Percentiles rank a stretch among this genome's conserved stretches.
These are phyloP conservation scores for Pseudomugil tenellus DNA, from an alignment of 2,797 vertebrate genomes.

Conservation along the genomic window DNA sequence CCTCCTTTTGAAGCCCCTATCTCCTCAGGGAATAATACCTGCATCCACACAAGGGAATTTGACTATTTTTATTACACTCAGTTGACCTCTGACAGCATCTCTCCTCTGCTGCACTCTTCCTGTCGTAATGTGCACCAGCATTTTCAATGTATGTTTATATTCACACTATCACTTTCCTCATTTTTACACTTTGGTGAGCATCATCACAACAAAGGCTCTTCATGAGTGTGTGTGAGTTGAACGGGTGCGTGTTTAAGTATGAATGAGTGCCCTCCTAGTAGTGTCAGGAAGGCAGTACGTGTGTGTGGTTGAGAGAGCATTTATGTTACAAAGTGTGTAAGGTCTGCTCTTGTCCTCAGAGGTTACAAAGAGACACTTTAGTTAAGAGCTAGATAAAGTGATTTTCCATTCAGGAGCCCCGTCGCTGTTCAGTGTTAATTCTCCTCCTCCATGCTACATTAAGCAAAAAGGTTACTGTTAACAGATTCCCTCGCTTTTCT, in stretches of 20 bases:
- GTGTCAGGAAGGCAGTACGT: constrained; percentile 31
- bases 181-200: constrained; percentile 74
- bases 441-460: constrained; percentile 82
- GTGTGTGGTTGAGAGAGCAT: constrained; percentile 21
- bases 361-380: constrained; percentile 78
- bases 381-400: constrained; percentile 80
- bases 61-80: not conserved
- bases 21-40: not conserved
- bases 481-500: constrained; percentile 82
- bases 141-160: constrained; percentile 62
- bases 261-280: constrained; percentile 58
- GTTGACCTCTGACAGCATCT: constrained; percentile 48
- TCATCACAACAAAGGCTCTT: constrained; percentile 73
- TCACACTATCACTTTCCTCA: constrained; percentile 52
- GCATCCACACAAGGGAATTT: not conserved
- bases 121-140: constrained; percentile 52
- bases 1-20: not conserved
- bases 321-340: constrained; percentile 52
- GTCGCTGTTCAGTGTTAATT: constrained; percentile 77
- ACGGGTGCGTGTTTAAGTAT: constrained; percentile 47
- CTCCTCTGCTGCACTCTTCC: constrained; percentile 50
- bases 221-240: constrained; percentile 48
- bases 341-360: constrained; percentile 66
- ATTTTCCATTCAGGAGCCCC: constrained; percentile 82
- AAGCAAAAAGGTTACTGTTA: constrained; percentile 86